Percentiles rank a stretch among this genome's conserved stretches.
Evolutionary conservation across 2,888 invertebrate species (phyloP).

Genomic region (Epinotia demarniana): DNA sequence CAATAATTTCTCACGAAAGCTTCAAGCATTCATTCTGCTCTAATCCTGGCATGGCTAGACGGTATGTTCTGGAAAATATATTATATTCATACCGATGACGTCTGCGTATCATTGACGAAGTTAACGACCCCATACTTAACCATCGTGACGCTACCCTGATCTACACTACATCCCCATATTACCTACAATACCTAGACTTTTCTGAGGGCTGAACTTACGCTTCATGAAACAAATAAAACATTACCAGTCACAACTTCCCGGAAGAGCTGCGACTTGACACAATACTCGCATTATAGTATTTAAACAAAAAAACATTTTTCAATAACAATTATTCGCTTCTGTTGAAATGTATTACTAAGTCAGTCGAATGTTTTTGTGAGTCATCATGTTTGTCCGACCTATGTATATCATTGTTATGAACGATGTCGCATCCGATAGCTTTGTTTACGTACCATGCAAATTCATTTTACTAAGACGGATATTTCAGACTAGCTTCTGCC

Average conservation of each 20-base stretch:
- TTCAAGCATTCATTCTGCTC: too few relatives aligned
- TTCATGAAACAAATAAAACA: not conserved
- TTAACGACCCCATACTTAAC: too few relatives aligned
- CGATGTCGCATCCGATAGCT: not conserved
- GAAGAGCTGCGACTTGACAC: not conserved
- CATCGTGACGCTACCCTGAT: too few relatives aligned
- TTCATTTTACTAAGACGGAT: not conserved
- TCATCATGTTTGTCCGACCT: conserved; percentile 8
- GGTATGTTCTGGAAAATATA: too few relatives aligned
- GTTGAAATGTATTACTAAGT: conserved; percentile 4
- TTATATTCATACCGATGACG: too few relatives aligned
- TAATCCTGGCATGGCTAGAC: too few relatives aligned
- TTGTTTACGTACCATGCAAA: not conserved
- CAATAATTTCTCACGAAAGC: too few relatives aligned
- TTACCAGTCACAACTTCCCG: not conserved
- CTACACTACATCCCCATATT: too few relatives aligned
- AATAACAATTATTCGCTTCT: not conserved
- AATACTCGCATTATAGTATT: not conserved
- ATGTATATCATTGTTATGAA: not conserved
- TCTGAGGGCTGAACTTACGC: not conserved
- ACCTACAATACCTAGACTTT: not conserved
- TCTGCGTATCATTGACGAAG: too few relatives aligned
- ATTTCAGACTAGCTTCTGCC: too few relatives aligned
- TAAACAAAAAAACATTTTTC: not conserved
- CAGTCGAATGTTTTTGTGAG: conserved; percentile 6